Evolutionary conservation across 2,888 invertebrate genomes (phyloP).

Genomic region (Chloroclysta siterata): DNA sequence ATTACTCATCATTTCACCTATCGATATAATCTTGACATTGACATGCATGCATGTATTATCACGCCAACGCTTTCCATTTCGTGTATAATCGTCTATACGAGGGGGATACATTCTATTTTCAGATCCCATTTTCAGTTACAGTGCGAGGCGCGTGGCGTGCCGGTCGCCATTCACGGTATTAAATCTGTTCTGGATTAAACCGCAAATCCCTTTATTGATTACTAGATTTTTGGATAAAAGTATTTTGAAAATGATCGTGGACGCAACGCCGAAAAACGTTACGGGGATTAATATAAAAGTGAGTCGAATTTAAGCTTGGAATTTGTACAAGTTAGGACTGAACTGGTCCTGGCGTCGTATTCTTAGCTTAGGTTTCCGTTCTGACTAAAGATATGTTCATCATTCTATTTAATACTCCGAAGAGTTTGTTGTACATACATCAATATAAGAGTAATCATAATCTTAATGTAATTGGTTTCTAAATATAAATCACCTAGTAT

Average conservation of each 20-base stretch:
- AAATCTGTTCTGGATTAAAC: slow-evolving; percentile 42
- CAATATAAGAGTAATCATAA: no score
- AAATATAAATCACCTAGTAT: no score
- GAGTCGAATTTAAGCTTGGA: slow-evolving; percentile 50
- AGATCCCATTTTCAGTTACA: slow-evolving; percentile 80
- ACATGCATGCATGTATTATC: slow-evolving; percentile 38
- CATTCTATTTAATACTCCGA: slow-evolving; percentile 6
- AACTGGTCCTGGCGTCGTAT: slow-evolving; percentile 29
- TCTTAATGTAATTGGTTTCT: no score
- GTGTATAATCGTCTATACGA: slow-evolving; percentile 55
- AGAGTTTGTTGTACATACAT: not conserved
- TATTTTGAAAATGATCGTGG: slow-evolving; percentile 64
- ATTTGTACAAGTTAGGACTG: slow-evolving; percentile 37
- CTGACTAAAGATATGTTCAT: slow-evolving; percentile 11
- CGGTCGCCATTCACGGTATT: slow-evolving; percentile 61
- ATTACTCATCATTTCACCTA: slow-evolving; percentile 36
- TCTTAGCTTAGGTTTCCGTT: slow-evolving; percentile 31
- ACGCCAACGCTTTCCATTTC: slow-evolving; percentile 59
- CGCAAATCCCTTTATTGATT: slow-evolving; percentile 38
- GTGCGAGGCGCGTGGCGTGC: slow-evolving; percentile 64
- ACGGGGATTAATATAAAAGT: slow-evolving; percentile 80
- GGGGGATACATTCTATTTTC: slow-evolving; percentile 78
- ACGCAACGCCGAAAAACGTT: slow-evolving; percentile 61
- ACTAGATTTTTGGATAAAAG: slow-evolving; percentile 8
- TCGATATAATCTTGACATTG: slow-evolving; percentile 36